These are phyloP conservation scores for Leptura quadrifasciata DNA, from an alignment of 2,888 invertebrate species.

Conservation along the genomic window DNA sequence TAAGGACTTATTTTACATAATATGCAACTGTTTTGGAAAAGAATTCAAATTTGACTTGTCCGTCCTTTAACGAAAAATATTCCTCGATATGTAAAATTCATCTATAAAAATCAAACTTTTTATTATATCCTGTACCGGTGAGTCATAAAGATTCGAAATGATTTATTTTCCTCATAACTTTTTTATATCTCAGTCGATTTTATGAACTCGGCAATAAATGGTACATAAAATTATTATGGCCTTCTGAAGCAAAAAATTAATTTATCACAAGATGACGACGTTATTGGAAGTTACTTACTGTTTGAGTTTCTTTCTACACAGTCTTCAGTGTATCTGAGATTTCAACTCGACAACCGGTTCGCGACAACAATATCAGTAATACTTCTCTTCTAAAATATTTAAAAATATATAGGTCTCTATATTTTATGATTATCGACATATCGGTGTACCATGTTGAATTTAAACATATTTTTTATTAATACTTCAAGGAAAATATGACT, in stretches of 20 bases:
- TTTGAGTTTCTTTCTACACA: background rate
- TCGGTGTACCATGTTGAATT: too few relatives aligned
- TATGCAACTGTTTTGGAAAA: background rate
- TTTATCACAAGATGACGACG: conserved; percentile 4
- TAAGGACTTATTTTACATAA: too few relatives aligned
- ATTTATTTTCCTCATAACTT: conserved; percentile 27
- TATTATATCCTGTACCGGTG: background rate
- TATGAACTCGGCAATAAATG: conserved; percentile 18
- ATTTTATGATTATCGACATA: too few relatives aligned
- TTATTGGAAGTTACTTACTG: background rate
- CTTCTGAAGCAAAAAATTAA: conserved; percentile 18
- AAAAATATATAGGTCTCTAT: too few relatives aligned
- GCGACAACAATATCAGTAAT: too few relatives aligned
- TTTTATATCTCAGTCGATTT: conserved; percentile 32
- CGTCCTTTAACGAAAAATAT: background rate
- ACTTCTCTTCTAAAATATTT: too few relatives aligned
- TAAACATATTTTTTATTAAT: too few relatives aligned
- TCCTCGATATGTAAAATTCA: conserved; percentile 9
- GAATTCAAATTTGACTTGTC: background rate
- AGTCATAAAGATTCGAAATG: conserved; percentile 8
- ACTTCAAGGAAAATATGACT: too few relatives aligned
- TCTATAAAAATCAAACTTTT: conserved; percentile 17
- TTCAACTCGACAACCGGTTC: too few relatives aligned
- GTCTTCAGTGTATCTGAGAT: too few relatives aligned
- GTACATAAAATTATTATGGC: conserved; percentile 21